phyloP scores from a whole-genome alignment of 2,888 invertebrate species.

The Drosophila pullipes region DNA sequence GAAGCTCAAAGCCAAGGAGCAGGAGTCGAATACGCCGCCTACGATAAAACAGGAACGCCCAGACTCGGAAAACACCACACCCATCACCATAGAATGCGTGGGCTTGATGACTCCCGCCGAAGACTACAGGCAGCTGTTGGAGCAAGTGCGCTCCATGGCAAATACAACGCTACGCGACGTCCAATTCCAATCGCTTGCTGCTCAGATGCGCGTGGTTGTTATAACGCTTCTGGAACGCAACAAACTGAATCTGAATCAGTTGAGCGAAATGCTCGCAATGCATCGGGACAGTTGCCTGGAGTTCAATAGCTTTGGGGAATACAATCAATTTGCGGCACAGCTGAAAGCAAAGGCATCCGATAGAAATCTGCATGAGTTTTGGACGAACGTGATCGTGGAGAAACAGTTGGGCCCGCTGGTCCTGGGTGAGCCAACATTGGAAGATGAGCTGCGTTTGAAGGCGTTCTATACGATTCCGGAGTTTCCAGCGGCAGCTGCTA shows the following conservation, averaged over 20 bases:
- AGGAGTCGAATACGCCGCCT: constrained; percentile 12
- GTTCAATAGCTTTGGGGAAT: constrained; percentile 79
- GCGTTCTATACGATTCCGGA: constrained; percentile 66
- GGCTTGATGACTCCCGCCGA: constrained; percentile 88
- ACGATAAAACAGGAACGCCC: constrained; percentile 42
- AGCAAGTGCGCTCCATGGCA: constrained; percentile 76
- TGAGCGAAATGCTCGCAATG: constrained; percentile 70
- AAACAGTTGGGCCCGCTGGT: constrained; percentile 79
- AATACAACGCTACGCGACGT: constrained; percentile 73
- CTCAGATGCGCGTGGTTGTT: constrained; percentile 82
- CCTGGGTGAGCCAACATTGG: constrained; percentile 68
- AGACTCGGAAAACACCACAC: constrained; percentile 16
- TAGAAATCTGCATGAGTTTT: constrained; percentile 73
- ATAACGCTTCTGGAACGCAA: constrained; percentile 75
- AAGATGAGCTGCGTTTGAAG: constrained; percentile 71
- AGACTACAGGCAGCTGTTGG: constrained; percentile 87
- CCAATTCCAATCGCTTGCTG: constrained; percentile 73
- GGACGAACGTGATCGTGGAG: constrained; percentile 75
- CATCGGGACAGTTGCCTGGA: constrained; percentile 77
- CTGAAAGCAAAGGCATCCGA: constrained; percentile 65
- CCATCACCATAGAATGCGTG: constrained; percentile 83
- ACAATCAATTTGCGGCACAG: constrained; percentile 80
- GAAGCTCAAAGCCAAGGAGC: constrained; percentile 51
- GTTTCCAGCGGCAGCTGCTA: constrained; percentile 11
- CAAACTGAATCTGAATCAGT: constrained; percentile 67